Evolutionary conservation across 2,888 invertebrate species (phyloP), one percentile per base, ranked within the genome.

Genomic region (Folsomia manolachei): DNA sequence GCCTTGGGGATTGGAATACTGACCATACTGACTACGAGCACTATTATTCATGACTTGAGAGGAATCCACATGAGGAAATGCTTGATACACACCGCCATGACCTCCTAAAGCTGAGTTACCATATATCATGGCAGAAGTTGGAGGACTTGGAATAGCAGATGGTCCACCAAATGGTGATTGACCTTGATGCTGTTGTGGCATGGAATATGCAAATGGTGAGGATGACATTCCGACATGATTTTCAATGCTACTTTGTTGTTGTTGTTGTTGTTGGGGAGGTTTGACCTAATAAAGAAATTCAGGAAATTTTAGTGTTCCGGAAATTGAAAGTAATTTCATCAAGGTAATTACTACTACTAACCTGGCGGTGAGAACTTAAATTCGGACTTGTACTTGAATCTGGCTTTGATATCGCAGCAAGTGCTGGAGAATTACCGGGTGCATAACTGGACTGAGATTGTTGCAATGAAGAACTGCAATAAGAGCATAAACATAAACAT

Each of bases 401-500:
- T n/a, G 80, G 79, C 71, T 80, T 80, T 14, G 78, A 77, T 70
- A 80, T 80, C 0, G 78, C 79, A 4, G 78, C 72, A 27, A 80
- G 56, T 14, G 78, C 74, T 1, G 80, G 78, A 61, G 78, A 75
- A 24, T 67, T 69, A 23, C 74, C 74, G 7, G 77, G 73, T 4
- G 75, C 73, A 53, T 76, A 80, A n/a, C 78, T 79, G 71, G 72
- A 71, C 1, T 69, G 62, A 9, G 76, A 72, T 71, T 76, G 77
- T 53, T 75, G 75, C 51, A 79, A 67, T 21, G 73, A 71, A 69
- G 75, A 69, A 11, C 76, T 76, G 60, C 9, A 52, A 60, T 63
- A 71, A 62, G 1, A 65, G 60, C 1, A 52, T 52, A 1, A 23
- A 23, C 4, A 23, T 24, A 56, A 24, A 53, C 2, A n/a, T n/a